A percentile compares a stretch with the other conserved stretches of the same genome.
These are phyloP conservation scores for Lochmaea capreae DNA, from an alignment of 2,888 invertebrate genomes.

Conservation along the genomic window DNA sequence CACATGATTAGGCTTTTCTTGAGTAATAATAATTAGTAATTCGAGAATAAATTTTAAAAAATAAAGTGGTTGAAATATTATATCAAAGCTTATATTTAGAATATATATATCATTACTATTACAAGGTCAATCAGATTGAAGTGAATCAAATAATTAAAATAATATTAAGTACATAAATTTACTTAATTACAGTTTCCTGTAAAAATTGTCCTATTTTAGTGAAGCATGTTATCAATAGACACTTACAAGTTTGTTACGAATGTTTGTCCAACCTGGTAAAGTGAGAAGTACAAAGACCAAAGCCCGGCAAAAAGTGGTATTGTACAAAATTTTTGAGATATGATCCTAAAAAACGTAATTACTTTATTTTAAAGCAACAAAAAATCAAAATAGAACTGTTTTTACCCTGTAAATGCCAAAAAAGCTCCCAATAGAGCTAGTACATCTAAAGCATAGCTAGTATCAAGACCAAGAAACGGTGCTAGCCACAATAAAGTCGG, in stretches of 20 bases:
- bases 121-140: neutral
- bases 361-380: constrained; percentile 18
- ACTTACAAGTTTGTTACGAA: constrained; percentile 77
- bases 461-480: constrained; percentile 74
- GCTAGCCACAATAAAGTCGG: constrained; percentile 77
- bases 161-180: too few species aligned
- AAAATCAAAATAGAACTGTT: constrained; percentile 8
- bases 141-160: neutral
- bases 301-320: constrained; percentile 73
- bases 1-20: too few species aligned
- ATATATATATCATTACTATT: neutral
- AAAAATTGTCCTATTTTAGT: too few species aligned
- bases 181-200: too few species aligned
- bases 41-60: neutral
- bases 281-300: constrained; percentile 78
- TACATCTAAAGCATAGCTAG: constrained; percentile 76
- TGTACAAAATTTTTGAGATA: constrained; percentile 72
- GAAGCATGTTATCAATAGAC: too few species aligned
- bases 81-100: neutral
- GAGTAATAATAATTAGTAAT: too few species aligned
- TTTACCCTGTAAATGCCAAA: constrained; percentile 75
- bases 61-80: neutral
- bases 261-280: constrained; percentile 81
- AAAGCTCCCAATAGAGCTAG: constrained; percentile 73
- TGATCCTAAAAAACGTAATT: constrained; percentile 65